Evolutionary conservation across 2,888 invertebrate species (phyloP).

Genomic region (Chesias legatella): DNA sequence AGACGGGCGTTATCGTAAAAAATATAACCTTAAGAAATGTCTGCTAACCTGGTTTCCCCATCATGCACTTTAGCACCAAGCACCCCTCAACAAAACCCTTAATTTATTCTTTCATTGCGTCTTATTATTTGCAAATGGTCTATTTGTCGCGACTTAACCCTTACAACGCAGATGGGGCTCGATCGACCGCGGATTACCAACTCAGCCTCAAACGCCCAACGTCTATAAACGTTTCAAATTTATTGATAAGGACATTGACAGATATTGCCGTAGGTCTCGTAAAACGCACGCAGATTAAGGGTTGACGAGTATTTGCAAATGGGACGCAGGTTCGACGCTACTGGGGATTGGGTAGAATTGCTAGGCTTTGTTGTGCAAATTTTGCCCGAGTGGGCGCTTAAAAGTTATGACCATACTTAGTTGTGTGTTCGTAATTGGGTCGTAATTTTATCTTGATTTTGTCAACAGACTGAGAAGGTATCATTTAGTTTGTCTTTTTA

Average conservation of each 20-base stretch:
- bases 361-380: slow-evolving; percentile 55
- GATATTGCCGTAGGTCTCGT: slow-evolving; percentile 74
- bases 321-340: slow-evolving; percentile 63
- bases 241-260: slow-evolving; percentile 80
- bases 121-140: slow-evolving; percentile 81
- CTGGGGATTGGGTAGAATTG: slow-evolving; percentile 49
- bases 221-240: slow-evolving; percentile 73
- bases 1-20: no score
- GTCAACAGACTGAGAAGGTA: not conserved
- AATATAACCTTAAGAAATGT: slow-evolving; percentile 15
- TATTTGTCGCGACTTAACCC: slow-evolving; percentile 80
- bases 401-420: slow-evolving; percentile 26
- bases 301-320: slow-evolving; percentile 71
- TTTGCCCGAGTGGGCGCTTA: slow-evolving; percentile 36
- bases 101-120: slow-evolving; percentile 80
- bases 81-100: slow-evolving; percentile 45
- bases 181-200: slow-evolving; percentile 68
- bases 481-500: not conserved
- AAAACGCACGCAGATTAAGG: slow-evolving; percentile 78
- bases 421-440: slow-evolving; percentile 19
- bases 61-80: slow-evolving; percentile 27
- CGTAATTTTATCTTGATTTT: slow-evolving; percentile 26
- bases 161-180: slow-evolving; percentile 75
- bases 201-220: slow-evolving; percentile 72
- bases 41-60: slow-evolving; percentile 12